Evolutionary conservation across 2,113 vertebrate genomes (phyloP).

Genomic region (Forbesichthys agassizii): DNA sequence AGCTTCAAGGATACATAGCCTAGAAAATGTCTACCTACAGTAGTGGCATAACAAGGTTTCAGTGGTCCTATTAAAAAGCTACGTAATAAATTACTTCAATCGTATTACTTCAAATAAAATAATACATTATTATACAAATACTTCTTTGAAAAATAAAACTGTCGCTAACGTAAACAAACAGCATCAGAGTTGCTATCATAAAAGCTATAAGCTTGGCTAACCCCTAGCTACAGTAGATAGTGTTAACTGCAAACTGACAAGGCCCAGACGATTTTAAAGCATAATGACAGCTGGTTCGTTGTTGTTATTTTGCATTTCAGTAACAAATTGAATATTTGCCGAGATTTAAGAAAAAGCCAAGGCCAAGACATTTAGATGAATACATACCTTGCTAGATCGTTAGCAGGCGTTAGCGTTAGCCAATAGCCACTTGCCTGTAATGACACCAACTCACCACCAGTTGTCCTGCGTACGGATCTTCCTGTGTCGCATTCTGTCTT

Average conservation of each 20-base stretch:
- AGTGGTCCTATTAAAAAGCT: background rate
- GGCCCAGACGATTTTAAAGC: conserved; percentile 36
- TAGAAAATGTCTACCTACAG: conserved; percentile 49
- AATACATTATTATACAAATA: too few relatives aligned
- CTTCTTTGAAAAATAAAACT: background rate
- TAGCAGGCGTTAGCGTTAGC: conserved; percentile 77
- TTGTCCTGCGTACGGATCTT: conserved; percentile 65
- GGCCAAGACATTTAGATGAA: conserved; percentile 24
- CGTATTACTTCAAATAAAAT: too few relatives aligned
- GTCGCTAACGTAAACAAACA: conserved; percentile 67
- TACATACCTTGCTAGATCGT: conserved; percentile 65
- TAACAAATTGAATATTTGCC: background rate
- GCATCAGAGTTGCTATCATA: conserved; percentile 26
- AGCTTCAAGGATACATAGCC: background rate
- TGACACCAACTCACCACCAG: conserved; percentile 67
- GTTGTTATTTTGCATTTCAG: background rate
- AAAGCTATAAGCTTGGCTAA: conserved; percentile 45
- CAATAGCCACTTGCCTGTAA: conserved; percentile 74
- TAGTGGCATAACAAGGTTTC: conserved; percentile 11
- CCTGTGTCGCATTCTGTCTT: conserved; percentile 53
- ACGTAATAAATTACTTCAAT: background rate
- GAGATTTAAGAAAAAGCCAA: background rate
- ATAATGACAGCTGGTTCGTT: conserved; percentile 40
- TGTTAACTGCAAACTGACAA: conserved; percentile 40
- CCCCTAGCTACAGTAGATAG: conserved; percentile 28